These are phyloP conservation scores for Pomacea maculata DNA, from an alignment of 1,140 invertebrate genomes.

Conservation along the genomic window DNA sequence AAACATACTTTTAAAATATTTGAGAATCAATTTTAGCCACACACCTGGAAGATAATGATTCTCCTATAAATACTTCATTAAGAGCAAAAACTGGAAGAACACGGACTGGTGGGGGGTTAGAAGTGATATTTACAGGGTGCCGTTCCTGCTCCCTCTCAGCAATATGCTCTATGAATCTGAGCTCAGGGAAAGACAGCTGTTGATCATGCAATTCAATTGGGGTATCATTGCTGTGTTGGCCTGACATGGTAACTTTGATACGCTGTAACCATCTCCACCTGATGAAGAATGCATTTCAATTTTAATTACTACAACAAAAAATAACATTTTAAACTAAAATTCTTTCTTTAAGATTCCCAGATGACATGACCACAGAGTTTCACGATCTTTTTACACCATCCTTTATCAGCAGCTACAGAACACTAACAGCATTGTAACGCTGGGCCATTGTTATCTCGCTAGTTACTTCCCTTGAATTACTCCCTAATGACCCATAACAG, in stretches of 20 bases:
- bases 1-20: too few relatives aligned
- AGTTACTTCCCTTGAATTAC: too few relatives aligned
- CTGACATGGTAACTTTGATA: slow-evolving; percentile 85
- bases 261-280: slow-evolving; percentile 85
- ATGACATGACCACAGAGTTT: not conserved
- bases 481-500: too few relatives aligned
- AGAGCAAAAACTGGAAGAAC: slow-evolving; percentile 79
- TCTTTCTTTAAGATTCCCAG: not conserved
- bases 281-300: slow-evolving; percentile 20
- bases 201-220: slow-evolving; percentile 78
- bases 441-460: too few relatives aligned
- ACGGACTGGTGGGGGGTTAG: slow-evolving; percentile 37
- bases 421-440: too few relatives aligned
- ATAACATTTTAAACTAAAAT: not conserved
- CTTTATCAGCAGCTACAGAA: not conserved
- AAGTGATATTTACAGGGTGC: slow-evolving; percentile 22
- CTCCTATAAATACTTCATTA: slow-evolving; percentile 96
- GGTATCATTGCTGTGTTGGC: slow-evolving; percentile 70
- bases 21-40: not conserved
- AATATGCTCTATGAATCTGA: slow-evolving; percentile 69
- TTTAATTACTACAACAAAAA: not conserved
- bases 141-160: slow-evolving; percentile 62
- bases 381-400: not conserved
- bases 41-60: slow-evolving; percentile 85
- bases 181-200: slow-evolving; percentile 69